Conservation (phyloP, 30 jellyfish, hydroid and myxozoan species). For the Sanderia malayensis region DNA sequence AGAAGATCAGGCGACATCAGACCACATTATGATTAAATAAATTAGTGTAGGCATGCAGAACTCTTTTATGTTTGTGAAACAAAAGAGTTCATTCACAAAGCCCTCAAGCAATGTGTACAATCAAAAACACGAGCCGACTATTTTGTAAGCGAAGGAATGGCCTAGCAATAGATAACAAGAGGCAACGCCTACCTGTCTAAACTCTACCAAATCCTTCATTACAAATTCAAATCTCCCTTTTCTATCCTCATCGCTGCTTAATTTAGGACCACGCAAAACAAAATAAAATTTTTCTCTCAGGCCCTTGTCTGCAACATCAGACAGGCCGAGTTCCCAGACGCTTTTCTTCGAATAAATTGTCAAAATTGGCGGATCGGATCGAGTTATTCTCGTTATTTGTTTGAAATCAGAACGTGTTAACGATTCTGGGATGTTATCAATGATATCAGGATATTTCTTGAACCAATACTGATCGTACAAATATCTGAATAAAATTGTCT, state of each 20-base stretch:
- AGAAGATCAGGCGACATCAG: too few species aligned
- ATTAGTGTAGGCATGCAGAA: too few species aligned
- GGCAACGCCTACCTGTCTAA: conserved; percentile 64
- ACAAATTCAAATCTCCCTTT: conserved; percentile 31
- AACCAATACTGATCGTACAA: conserved; percentile 59
- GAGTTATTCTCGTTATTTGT: conserved; percentile 59
- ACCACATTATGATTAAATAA: too few species aligned
- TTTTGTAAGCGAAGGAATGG: too few species aligned
- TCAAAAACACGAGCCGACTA: too few species aligned
- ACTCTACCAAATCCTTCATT: conserved; percentile 63
- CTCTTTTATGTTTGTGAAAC: too few species aligned
- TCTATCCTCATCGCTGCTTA: conserved; percentile 48
- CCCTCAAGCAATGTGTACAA: too few species aligned
- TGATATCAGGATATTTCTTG: conserved; percentile 3
- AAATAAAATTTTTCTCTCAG: conserved; percentile 66
- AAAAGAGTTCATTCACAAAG: too few species aligned
- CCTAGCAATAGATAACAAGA: background rate
- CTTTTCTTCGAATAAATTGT: conserved; percentile 55
- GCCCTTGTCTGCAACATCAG: conserved; percentile 56
- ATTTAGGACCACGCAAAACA: conserved; percentile 72
- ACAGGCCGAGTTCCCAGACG: conserved; percentile 82
- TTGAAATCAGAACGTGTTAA: conserved; percentile 50
- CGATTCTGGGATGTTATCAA: conserved; percentile 1
- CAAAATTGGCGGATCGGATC: conserved; percentile 49
- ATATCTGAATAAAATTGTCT: conserved; percentile 29